Base-by-base conservation (phyloP, 2,888 invertebrate species). In the Oligia fasciuncula region DNA sequence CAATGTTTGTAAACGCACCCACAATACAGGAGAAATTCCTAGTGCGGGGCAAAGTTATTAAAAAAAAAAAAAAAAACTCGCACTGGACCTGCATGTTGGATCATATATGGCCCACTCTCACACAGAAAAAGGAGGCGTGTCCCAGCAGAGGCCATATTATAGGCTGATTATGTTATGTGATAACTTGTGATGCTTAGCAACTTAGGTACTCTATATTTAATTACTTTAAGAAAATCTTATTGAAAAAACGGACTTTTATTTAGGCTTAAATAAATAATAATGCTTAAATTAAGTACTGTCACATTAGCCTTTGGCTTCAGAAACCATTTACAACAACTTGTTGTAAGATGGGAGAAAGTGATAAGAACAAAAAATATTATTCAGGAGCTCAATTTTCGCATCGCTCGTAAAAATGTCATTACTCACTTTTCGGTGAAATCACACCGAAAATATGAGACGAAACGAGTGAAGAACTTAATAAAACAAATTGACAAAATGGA, bases 401-500 rank as follows among this genome's bases (percentile, higher is more conserved):
- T 76, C 62, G 62, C 79, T 84, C 67, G 68, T 71, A 85, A 85
- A 85, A 87, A 74, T 69, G 67, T 76, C 82, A 85, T 87, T 82
- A 85, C 72, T 85, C 73, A 72, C 35, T 85, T 86, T 77, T 83
- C 73, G 66, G 71, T 62, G 71, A 83, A 84, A 84, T 74, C 70
- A 51, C 70, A n/a, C 19, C 23, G 73, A 60, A 65, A 78, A 72
- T 81, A 40, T 4, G 63, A 67, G 40, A 68, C n/a, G 29, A 29
- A 71, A 51, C 40, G 67, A 68, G 17, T 75, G 17, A 70, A 54
- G n/a, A 70, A 43, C 66, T 66, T 78, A 49, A 69, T 62, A 63
- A 68, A 73, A 69, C 68, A 68, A 62, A 84, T 63, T 83, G 9
- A 70, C 57, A 66, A 68, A 63, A 86, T 74, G n/a, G 57, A 77